Percentiles rank a stretch among this genome's conserved stretches.
Evolutionary conservation across 2,888 invertebrate genomes (phyloP).

Genomic region (Arge pagana): DNA sequence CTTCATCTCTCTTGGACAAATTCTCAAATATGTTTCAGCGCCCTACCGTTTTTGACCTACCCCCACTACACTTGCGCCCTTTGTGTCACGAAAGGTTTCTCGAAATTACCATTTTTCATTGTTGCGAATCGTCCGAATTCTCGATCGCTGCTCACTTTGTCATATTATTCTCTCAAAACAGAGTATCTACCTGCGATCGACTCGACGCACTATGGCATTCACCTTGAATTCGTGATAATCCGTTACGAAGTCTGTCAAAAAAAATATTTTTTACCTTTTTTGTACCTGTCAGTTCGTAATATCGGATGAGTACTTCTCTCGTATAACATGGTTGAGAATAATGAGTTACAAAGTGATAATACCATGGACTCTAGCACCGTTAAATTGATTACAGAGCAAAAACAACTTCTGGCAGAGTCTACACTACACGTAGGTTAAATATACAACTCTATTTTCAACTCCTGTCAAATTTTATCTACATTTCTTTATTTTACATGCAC

Average conservation of each 20-base stretch:
- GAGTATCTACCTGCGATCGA: not conserved
- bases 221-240: too few species aligned
- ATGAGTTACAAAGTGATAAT: conserved; percentile 27
- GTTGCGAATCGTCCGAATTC: conserved; percentile 13
- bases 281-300: not conserved
- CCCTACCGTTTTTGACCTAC: too few species aligned
- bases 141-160: conserved; percentile 11
- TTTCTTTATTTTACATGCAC: not conserved
- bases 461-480: not conserved
- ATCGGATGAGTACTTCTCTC: not conserved
- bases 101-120: conserved; percentile 18
- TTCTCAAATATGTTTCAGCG: too few species aligned
- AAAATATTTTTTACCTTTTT: too few species aligned
- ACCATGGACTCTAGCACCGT: conserved; percentile 36
- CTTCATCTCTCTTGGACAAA: too few species aligned
- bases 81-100: conserved; percentile 16
- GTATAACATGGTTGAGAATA: conserved; percentile 20
- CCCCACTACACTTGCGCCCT: too few species aligned
- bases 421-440: conserved; percentile 46
- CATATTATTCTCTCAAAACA: conserved; percentile 8
- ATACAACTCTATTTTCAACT: not conserved
- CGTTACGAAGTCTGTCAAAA: too few species aligned
- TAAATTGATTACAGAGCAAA: conserved; percentile 46
- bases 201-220: too few species aligned
- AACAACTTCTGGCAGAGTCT: conserved; percentile 43